Base-by-base conservation (phyloP, 92 coral and sea anemone genomes). In the Blastomussa wellsi region DNA sequence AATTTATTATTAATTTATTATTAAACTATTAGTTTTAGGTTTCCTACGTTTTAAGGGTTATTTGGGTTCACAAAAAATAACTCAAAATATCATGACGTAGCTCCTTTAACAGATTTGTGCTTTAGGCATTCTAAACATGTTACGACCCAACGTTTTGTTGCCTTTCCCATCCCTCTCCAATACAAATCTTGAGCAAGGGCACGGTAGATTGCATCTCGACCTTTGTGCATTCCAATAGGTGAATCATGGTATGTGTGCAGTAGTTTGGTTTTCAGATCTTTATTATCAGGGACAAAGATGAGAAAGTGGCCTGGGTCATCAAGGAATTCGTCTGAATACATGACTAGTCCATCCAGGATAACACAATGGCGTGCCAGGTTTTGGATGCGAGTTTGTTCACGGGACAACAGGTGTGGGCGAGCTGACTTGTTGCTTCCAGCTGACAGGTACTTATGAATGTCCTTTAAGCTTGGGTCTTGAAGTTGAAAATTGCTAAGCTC, bases 91-190 rank as follows among this genome's bases (percentile, higher is more conserved):
- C n/a, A n/a, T n/a, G n/a, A n/a, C n/a, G n/a, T n/a, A n/a, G n/a
- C n/a, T n/a, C n/a, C n/a, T n/a, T n/a, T n/a, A n/a, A n/a, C n/a
- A n/a, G n/a, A n/a, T n/a, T n/a, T n/a, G n/a, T 51, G 72, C 57
- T 67, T 41, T 41, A 53, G 41, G 53, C 84, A 75, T 39, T 84
- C 74, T 37, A 65, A 47, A 72, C 90, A 87, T 26, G 86, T 51
- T 62, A 33, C 69, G 22, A 81, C 60, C 82, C 90, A 88, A 74
- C 78, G 67, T 31, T 37, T 65, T 20, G 78, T 77, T 39, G 77
- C 82, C 77, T 83, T 84, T 1, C 77, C 84, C 88, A 88, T 84
- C 64, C 72, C 78, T 78, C 87, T 85, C 85, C 88, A 88, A 62
- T 88, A 83, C n/a, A 84, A 88, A 53, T 77, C 81, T 39, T 38